Percentiles rank a stretch among this genome's conserved stretches.
phyloP scores from a whole-genome alignment of 2,113 vertebrate genomes.

The Heterochromis multidens region DNA sequence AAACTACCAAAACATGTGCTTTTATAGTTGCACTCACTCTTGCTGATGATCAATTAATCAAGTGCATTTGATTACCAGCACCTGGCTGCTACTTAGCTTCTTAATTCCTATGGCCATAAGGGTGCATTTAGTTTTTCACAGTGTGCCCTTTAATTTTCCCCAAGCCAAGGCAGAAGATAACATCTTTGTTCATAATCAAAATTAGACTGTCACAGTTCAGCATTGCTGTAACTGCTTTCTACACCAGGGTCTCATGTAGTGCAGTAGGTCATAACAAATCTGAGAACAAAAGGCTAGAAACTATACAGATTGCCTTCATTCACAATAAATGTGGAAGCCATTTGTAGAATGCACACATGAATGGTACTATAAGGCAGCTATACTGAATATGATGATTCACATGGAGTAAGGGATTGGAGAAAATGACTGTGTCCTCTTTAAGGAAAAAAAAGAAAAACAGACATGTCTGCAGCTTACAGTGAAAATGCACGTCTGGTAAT shows the following conservation, averaged over 20 bases:
- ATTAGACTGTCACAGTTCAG: background rate
- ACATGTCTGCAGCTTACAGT: constrained; percentile 33
- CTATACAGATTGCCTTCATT: background rate
- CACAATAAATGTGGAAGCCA: background rate
- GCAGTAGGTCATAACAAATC: constrained; percentile 10
- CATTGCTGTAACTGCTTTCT: background rate
- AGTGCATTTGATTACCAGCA: background rate
- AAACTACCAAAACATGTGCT: background rate
- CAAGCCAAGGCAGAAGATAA: background rate
- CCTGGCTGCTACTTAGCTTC: background rate
- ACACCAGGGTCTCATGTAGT: background rate
- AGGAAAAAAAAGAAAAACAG: background rate
- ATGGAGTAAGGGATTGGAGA: background rate
- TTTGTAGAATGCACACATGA: background rate
- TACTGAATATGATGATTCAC: constrained; percentile 17
- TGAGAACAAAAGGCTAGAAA: background rate
- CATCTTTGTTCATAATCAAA: background rate
- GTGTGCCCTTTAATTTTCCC: background rate
- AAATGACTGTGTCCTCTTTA: constrained; percentile 21
- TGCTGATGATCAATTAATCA: background rate
- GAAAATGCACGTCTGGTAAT: constrained; percentile 46
- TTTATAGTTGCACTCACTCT: background rate
- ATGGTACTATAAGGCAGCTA: background rate
- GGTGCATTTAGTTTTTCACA: background rate
- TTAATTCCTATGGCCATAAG: background rate